A percentile compares a stretch with the other conserved stretches of the same genome.
These are phyloP conservation scores for Apteryx mantelli DNA, from an alignment of 2,113 vertebrate species.

Conservation along the genomic window DNA sequence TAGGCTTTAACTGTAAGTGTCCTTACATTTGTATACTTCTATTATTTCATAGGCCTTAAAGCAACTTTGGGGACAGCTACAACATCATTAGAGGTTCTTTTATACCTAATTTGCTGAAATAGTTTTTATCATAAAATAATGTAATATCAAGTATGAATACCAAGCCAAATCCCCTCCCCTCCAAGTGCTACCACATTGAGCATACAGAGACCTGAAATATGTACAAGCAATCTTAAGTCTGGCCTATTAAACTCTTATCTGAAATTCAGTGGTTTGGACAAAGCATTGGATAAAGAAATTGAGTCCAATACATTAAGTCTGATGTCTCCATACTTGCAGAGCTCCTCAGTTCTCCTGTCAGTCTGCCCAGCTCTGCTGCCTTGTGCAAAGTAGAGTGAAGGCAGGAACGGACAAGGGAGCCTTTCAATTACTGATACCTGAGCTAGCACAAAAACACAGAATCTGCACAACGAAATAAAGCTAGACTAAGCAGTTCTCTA, in stretches of 20 bases:
- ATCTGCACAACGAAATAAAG: neutral
- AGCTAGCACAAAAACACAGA: neutral
- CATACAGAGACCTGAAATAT: neutral
- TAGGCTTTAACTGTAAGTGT: neutral
- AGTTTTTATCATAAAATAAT: neutral
- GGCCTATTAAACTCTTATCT: neutral
- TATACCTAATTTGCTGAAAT: neutral
- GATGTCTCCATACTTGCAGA: neutral
- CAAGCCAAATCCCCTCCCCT: neutral
- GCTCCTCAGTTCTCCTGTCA: neutral
- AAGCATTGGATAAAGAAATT: neutral
- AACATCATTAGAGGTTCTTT: neutral
- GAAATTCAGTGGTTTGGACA: neutral
- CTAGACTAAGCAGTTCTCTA: neutral
- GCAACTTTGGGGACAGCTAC: neutral
- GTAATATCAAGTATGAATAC: neutral
- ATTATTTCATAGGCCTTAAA: neutral
- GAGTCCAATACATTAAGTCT: neutral
- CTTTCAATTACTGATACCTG: neutral
- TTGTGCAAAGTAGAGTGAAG: neutral
- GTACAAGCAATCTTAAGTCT: neutral
- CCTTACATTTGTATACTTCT: neutral
- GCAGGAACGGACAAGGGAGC: neutral
- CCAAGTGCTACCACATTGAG: neutral
- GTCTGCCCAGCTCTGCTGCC: neutral